Evolutionary conservation across 2,797 vertebrate genomes (phyloP), one percentile per base, ranked within the genome.

Genomic region (Halcyon leucocephala): DNA sequence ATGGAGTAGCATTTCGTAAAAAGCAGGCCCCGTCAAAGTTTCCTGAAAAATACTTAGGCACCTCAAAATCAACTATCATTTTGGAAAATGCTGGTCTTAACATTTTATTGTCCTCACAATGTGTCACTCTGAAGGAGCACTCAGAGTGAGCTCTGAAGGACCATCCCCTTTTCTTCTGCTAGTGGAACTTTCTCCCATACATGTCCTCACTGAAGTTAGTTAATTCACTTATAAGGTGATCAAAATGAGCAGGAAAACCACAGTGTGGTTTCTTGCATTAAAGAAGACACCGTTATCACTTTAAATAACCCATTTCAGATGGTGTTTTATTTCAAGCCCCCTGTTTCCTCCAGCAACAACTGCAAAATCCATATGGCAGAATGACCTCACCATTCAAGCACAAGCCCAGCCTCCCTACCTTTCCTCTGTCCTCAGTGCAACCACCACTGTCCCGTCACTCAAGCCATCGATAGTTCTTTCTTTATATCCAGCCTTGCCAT

Each of bases 1-100:
- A 35, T 7, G 52, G 44, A 48, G 19, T 12, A 48, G 24, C 0
- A 0, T 19, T 84, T 81, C 12, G 9, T 55, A 39, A 64, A 78
- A 89, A 77, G 5, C 10, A 65, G 2, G 3, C 2, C 6, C 9
- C 42, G 62, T 2, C 1, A 7, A 76, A 33, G 12, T 37, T 41
- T 58, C 37, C 28, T 42, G 51, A 77, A 82, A 87, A 94, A 58
- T 22, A 20, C 25, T 58, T 55, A 65, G 37, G 35, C 21, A 70
- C 16, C 26, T 13, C 33, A 12, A 86, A 80, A 76, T 72, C n/a
- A 80, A 3, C n/a, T 22, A 10, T 4, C 4, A 49, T 55, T 55
- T 65, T 26, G 48, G 41, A 87, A 89, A 87, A 80, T 12, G 3
- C 6, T 49, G 6, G 9, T 49, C 29, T 65, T 35, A 31, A 24